Base-by-base conservation (phyloP, 1,140 invertebrate species). In the Sitobion miscanthi region DNA sequence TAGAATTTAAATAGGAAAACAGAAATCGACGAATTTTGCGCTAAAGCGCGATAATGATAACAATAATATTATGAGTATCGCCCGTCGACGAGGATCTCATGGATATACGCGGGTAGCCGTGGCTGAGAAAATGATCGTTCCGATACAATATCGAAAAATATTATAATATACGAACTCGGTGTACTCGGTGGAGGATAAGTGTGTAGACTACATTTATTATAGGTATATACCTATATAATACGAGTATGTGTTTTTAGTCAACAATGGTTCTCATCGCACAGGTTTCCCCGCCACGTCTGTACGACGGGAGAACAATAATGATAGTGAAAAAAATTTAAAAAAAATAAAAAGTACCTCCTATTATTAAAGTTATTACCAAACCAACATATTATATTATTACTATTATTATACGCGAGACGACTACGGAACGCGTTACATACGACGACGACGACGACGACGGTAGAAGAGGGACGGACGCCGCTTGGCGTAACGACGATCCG, bases 301-400 rank as follows among this genome's bases (percentile, higher is more conserved):
- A 92, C 77, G 35, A 85, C 47, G 47, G 30, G 62, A 77, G 62
- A 49, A 82, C 62, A 47, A 91, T 35, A 82, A 91, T 47, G 38
- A 90, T 45, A 62, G 89, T 69, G 54, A 45, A 90, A 90, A 62
- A 90, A 89, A 42, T 42, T 42, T 42, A 82, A 38, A 82, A 47
- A 47, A 47, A 47, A 85, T 42, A 85, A 45, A 42, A 57, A 38
- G 38, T 62, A 57, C 57, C 89, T 90, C 89, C 89, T 85, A 57
- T 93, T 93, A 93, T 93, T 93, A 85, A 93, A 93, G 82, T 86
- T 54, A 85, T 86, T 62, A 85, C 91, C 49, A 57, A 93, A 93
- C 91, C 45, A n/a, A 91, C 62, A 25, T 49, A 47, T 42, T 85
- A 85, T 23, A 42, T 25, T 42, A 85, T 38, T 42, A 42, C 23